phyloP scores from a whole-genome alignment of 2,113 vertebrate species.

The Rhinoderma darwinii region DNA sequence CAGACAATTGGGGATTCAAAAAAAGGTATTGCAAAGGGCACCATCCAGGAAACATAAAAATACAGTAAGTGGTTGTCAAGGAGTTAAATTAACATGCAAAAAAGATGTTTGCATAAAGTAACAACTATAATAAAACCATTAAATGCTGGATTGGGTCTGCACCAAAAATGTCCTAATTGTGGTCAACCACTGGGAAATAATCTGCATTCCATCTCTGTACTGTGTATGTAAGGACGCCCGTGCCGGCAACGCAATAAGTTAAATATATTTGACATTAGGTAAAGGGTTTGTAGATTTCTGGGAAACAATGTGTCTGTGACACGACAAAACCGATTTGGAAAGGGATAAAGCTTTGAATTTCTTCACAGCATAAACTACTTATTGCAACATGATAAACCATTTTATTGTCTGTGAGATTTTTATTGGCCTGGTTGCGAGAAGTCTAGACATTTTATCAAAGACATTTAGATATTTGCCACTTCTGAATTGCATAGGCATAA shows the following conservation, averaged over 20 bases:
- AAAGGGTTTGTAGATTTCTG: conserved; percentile 40
- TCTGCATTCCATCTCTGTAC: not conserved
- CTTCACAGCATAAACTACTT: conserved; percentile 11
- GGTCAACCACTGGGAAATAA: conserved; percentile 15
- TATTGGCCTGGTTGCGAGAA: conserved; percentile 39
- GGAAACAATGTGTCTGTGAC: conserved; percentile 42
- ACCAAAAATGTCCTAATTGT: not conserved
- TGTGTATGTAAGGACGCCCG: not conserved
- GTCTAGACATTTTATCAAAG: conserved; percentile 61
- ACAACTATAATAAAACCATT: not conserved
- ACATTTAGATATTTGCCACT: conserved; percentile 58
- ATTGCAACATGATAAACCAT: conserved; percentile 41
- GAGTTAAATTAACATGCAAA: not conserved
- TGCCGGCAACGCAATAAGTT: not conserved
- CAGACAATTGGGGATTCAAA: too few relatives aligned
- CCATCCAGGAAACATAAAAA: too few relatives aligned
- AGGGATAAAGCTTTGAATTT: conserved; percentile 20
- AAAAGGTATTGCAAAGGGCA: not conserved
- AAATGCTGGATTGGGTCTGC: not conserved
- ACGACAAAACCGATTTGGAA: conserved; percentile 42
- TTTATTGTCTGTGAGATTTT: not conserved
- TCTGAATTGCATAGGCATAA: conserved; percentile 58
- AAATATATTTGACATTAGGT: conserved; percentile 23
- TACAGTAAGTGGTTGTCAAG: too few relatives aligned
- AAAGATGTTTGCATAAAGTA: not conserved